Evolutionary conservation across 2,888 invertebrate genomes (phyloP).

Genomic region (Netelia fuscicornis): DNA sequence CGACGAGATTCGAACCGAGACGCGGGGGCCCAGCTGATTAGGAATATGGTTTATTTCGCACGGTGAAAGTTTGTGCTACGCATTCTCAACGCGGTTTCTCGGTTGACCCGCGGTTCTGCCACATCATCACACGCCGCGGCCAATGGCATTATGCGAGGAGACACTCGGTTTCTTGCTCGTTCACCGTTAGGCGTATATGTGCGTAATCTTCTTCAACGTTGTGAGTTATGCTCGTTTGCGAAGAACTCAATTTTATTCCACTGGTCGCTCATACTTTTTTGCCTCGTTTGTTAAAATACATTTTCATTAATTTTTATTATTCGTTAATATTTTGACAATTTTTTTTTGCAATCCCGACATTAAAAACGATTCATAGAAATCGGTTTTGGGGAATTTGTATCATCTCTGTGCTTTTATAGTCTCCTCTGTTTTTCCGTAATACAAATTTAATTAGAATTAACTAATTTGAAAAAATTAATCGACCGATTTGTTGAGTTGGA

Average conservation of each 20-base stretch:
- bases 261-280: background rate
- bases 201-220: background rate
- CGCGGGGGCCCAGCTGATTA: slow-evolving; percentile 16
- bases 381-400: no score
- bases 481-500: no score
- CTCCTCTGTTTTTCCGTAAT: no score
- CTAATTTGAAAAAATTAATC: no score
- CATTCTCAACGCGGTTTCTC: slow-evolving; percentile 21
- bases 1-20: background rate
- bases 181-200: slow-evolving; percentile 34
- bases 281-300: background rate
- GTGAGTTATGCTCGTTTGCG: background rate
- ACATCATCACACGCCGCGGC: slow-evolving; percentile 35
- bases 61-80: slow-evolving; percentile 25
- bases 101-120: slow-evolving; percentile 31
- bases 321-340: no score
- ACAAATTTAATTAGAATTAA: no score
- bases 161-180: slow-evolving; percentile 21
- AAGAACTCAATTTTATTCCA: background rate
- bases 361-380: no score
- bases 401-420: no score
- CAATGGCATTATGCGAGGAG: slow-evolving; percentile 20
- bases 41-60: slow-evolving; percentile 17
- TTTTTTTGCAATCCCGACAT: no score
- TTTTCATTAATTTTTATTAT: no score